Evolutionary conservation across 2,797 vertebrate genomes (phyloP).

Genomic region (Phataginus tricuspis): DNA sequence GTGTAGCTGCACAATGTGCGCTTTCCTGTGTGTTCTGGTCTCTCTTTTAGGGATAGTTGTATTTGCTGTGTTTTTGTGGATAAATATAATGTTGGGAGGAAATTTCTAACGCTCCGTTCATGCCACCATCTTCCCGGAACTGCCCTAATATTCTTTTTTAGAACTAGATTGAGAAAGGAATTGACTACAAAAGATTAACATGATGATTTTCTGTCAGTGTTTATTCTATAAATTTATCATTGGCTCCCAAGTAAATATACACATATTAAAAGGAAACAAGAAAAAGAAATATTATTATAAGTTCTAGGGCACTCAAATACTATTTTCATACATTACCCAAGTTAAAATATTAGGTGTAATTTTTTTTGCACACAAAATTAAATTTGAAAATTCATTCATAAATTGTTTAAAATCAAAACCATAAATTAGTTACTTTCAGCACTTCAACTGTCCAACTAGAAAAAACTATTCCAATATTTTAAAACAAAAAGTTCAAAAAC

Average conservation of each 20-base stretch:
- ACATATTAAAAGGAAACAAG: not conserved
- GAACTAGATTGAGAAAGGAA: not conserved
- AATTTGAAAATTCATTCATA: not conserved
- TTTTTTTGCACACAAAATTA: slow-evolving; percentile 17
- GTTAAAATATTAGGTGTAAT: not conserved
- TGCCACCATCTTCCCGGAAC: no score
- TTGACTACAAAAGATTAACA: not conserved
- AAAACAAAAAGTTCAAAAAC: slow-evolving; percentile 13
- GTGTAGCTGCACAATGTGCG: no score
- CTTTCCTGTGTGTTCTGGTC: no score
- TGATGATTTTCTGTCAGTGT: not conserved
- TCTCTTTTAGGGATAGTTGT: no score
- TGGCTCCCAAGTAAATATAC: not conserved
- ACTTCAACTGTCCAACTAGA: not conserved
- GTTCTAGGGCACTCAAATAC: not conserved
- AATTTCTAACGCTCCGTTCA: no score
- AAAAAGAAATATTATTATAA: not conserved
- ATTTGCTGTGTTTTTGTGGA: no score
- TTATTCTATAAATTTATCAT: slow-evolving; percentile 30
- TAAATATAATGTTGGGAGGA: no score
- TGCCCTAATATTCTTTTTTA: no score
- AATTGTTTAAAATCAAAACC: not conserved
- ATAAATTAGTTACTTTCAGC: not conserved
- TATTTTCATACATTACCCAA: slow-evolving; percentile 4
- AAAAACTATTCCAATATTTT: slow-evolving; percentile 13